Conservation (phyloP, 2,888 invertebrate species). For the Therioaphis trifolii region DNA sequence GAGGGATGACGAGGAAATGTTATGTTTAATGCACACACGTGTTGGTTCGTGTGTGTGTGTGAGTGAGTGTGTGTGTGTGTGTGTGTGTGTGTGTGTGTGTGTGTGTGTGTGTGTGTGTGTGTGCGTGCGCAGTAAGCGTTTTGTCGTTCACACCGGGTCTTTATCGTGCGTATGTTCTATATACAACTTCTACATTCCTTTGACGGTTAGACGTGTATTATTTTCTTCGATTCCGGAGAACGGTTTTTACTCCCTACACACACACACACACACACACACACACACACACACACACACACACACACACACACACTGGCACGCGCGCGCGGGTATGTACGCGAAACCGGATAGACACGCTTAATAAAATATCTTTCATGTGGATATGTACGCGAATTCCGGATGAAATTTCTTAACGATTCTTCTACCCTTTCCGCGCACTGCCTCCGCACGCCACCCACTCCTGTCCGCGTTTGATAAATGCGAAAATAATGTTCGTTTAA, state of each 20-base stretch:
- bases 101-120: too few species aligned
- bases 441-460: not conserved
- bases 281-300: not conserved
- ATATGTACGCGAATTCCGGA: slow-evolving; percentile 54
- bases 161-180: slow-evolving; percentile 28
- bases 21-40: too few species aligned
- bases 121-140: not conserved
- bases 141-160: slow-evolving; percentile 13
- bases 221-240: slow-evolving; percentile 39
- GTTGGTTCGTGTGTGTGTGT: not conserved
- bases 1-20: not conserved
- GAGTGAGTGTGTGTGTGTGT: too few species aligned
- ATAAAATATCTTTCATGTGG: slow-evolving; percentile 56
- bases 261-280: too few species aligned
- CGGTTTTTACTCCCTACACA: slow-evolving; percentile 38
- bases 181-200: slow-evolving; percentile 15
- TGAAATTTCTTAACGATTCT: slow-evolving; percentile 58
- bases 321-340: not conserved
- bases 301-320: not conserved
- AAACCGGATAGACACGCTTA: slow-evolving; percentile 24
- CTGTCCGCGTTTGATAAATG: slow-evolving; percentile 57
- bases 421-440: not conserved
- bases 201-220: slow-evolving; percentile 16
- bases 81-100: not conserved
- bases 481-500: slow-evolving; percentile 62